phyloP scores from a whole-genome alignment of 2,888 invertebrate species.

The Polydesmus complanatus region DNA sequence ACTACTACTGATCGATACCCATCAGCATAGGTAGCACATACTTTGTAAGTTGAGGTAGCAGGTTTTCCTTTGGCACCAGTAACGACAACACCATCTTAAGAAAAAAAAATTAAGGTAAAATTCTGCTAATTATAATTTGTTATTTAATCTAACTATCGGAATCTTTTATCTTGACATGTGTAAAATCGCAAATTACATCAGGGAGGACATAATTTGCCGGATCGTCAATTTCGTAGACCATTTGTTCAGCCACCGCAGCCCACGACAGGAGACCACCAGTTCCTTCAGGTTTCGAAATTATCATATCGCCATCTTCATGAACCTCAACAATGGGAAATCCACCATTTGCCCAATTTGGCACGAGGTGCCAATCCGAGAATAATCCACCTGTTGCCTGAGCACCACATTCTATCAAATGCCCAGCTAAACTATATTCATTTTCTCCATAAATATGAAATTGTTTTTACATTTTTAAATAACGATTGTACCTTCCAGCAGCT shows the following conservation, averaged over 20 bases:
- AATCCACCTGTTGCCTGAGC: slow-evolving; percentile 39
- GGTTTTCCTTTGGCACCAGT: slow-evolving; percentile 34
- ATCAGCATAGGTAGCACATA: slow-evolving; percentile 35
- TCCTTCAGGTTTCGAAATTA: slow-evolving; percentile 35
- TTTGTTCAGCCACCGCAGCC: slow-evolving; percentile 36
- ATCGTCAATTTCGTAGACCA: slow-evolving; percentile 38
- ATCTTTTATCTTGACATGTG: slow-evolving; percentile 26
- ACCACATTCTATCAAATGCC: slow-evolving; percentile 40
- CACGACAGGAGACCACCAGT: slow-evolving; percentile 36
- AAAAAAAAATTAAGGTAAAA: not conserved
- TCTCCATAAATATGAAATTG: slow-evolving; percentile 5
- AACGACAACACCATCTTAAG: slow-evolving; percentile 30
- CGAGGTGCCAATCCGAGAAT: slow-evolving; percentile 37
- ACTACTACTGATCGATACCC: slow-evolving; percentile 36
- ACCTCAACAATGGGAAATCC: slow-evolving; percentile 39
- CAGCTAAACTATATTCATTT: slow-evolving; percentile 36
- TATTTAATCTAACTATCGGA: not conserved
- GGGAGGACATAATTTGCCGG: slow-evolving; percentile 36
- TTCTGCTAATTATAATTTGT: no score
- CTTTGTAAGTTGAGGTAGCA: slow-evolving; percentile 35
- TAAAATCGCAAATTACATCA: slow-evolving; percentile 38
- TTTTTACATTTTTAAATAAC: not conserved
- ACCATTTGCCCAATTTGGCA: slow-evolving; percentile 34
- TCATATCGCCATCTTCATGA: slow-evolving; percentile 30
- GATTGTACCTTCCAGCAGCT: slow-evolving; percentile 33